phyloP scores from a whole-genome alignment of 2,888 invertebrate genomes.

The Rhamphomyia laevipes region DNA sequence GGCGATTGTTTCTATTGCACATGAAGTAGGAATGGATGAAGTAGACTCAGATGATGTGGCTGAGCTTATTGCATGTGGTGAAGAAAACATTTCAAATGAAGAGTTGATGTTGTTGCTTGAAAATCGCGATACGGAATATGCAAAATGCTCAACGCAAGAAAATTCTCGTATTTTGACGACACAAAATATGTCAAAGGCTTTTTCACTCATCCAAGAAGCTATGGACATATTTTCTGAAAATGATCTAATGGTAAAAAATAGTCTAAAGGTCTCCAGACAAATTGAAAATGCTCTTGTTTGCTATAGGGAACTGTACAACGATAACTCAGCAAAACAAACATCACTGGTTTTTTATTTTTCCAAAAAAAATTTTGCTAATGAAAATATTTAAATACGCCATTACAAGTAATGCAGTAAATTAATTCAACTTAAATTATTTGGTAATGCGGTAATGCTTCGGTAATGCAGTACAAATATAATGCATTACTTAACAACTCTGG shows the following conservation, averaged over 20 bases:
- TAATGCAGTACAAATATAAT: too few relatives aligned
- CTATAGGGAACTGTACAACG: background rate
- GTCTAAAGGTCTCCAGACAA: conserved; percentile 3
- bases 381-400: too few relatives aligned
- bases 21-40: too few relatives aligned
- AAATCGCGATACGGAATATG: background rate
- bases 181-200: conserved; percentile 1
- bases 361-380: background rate
- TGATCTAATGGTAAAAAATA: background rate
- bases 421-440: too few relatives aligned
- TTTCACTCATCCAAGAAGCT: conserved; percentile 1
- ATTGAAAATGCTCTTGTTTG: background rate
- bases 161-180: background rate
- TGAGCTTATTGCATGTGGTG: background rate
- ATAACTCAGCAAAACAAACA: conserved; percentile 2
- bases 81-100: conserved; percentile 1
- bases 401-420: too few relatives aligned
- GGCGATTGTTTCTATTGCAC: too few relatives aligned
- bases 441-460: too few relatives aligned
- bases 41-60: too few relatives aligned
- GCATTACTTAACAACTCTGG: too few relatives aligned
- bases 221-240: conserved; percentile 3
- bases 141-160: background rate
- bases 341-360: background rate
- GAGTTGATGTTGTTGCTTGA: background rate